phyloP scores from a whole-genome alignment of 92 coral and sea anemone species.

The Isaurus tuberculatus region DNA sequence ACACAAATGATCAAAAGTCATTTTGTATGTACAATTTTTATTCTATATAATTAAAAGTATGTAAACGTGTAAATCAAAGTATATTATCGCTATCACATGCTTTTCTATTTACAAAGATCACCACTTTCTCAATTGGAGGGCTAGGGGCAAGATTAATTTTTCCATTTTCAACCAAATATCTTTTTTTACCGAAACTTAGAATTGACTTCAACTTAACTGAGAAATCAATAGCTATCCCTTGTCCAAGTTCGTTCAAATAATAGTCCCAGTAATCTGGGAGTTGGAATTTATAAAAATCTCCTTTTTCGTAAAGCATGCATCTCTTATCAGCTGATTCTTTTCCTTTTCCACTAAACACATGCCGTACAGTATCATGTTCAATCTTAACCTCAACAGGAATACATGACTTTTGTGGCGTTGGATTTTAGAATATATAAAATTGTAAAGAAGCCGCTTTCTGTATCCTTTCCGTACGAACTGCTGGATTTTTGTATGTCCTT shows the following conservation, averaged over 20 bases:
- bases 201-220: too few species aligned
- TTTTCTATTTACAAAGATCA: too few species aligned
- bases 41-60: too few species aligned
- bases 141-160: too few species aligned
- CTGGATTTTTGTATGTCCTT: too few species aligned
- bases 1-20: too few species aligned
- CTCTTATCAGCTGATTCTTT: slow-evolving; percentile 19
- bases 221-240: not conserved
- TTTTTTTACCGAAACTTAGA: too few species aligned
- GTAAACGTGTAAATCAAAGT: too few species aligned
- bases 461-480: not conserved
- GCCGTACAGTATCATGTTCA: slow-evolving; percentile 17
- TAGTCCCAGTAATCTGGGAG: slow-evolving; percentile 1
- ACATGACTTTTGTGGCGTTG: slow-evolving; percentile 9
- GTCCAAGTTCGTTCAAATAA: slow-evolving; percentile 19
- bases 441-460: slow-evolving; percentile 11
- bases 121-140: too few species aligned
- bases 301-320: slow-evolving; percentile 13
- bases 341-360: slow-evolving; percentile 6
- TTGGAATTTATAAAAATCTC: slow-evolving; percentile 14
- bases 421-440: slow-evolving; percentile 9
- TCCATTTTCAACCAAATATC: too few species aligned
- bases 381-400: slow-evolving; percentile 11
- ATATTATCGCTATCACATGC: too few species aligned
- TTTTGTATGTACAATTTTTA: too few species aligned